A percentile compares a stretch with the other conserved stretches of the same genome.
Evolutionary conservation across 2,113 vertebrate genomes (phyloP).

Genomic region (Casuarius casuarius): DNA sequence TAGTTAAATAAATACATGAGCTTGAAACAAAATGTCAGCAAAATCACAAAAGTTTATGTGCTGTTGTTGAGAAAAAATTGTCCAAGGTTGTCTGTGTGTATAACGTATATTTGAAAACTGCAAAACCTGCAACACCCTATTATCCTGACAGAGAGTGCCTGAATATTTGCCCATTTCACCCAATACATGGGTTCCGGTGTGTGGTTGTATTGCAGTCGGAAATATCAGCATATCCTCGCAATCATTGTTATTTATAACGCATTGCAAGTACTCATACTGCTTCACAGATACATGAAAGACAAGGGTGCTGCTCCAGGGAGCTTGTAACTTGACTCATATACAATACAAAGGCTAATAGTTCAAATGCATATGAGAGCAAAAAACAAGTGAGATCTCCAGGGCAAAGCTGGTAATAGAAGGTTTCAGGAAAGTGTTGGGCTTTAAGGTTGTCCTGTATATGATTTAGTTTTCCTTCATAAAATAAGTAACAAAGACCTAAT

Average conservation of each 20-base stretch:
- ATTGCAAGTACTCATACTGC: neutral
- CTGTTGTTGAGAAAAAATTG: neutral
- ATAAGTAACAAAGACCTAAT: neutral
- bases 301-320: neutral
- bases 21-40: neutral
- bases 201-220: neutral
- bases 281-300: neutral
- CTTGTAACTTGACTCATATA: neutral
- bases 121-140: neutral
- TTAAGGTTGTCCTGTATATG: neutral
- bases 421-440: neutral
- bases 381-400: neutral
- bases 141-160: neutral
- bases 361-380: constrained; percentile 6
- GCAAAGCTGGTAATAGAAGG: neutral
- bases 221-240: neutral
- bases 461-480: neutral
- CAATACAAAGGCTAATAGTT: constrained; percentile 35
- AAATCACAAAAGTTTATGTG: neutral
- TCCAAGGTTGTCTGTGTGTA: neutral
- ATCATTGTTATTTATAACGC: neutral
- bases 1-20: neutral
- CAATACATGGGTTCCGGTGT: neutral
- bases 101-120: neutral
- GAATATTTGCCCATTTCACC: neutral